These are phyloP conservation scores for Marcusenius ussheri DNA, from an alignment of 2,113 vertebrate species.

Conservation along the genomic window DNA sequence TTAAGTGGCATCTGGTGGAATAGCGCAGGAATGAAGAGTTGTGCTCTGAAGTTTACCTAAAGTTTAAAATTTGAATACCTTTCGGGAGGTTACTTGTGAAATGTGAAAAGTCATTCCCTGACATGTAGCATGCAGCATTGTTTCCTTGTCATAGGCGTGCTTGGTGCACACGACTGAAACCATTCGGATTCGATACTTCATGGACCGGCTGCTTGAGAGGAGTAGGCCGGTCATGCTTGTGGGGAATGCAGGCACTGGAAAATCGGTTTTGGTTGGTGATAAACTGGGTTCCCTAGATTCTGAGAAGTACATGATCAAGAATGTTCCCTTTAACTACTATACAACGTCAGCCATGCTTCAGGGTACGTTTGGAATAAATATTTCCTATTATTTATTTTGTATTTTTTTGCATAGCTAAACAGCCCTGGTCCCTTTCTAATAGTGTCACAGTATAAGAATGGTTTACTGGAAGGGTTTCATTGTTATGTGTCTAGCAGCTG, in stretches of 20 bases:
- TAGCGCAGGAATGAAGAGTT: background rate
- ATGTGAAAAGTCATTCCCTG: background rate
- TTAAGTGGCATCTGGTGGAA: background rate
- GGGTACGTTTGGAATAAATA: constrained; percentile 56
- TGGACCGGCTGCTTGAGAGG: constrained; percentile 69
- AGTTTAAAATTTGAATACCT: background rate
- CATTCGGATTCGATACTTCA: constrained; percentile 73
- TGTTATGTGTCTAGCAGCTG: constrained; percentile 1
- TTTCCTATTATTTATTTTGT: background rate
- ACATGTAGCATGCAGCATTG: background rate
- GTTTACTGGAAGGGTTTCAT: background rate
- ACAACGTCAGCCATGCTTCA: constrained; percentile 92
- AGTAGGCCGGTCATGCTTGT: constrained; percentile 79
- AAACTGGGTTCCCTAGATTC: constrained; percentile 69
- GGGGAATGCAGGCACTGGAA: constrained; percentile 77
- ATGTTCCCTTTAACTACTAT: constrained; percentile 88
- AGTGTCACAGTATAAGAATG: background rate
- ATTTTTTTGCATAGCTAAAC: background rate
- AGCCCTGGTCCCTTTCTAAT: background rate
- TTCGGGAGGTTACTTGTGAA: background rate
- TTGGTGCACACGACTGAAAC: constrained; percentile 85
- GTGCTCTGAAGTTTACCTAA: background rate
- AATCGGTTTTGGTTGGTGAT: constrained; percentile 78
- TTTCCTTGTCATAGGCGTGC: constrained; percentile 67
- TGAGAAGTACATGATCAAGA: constrained; percentile 72